Evolutionary conservation across 2,797 vertebrate species (phyloP).

Genomic region (Lagodon rhomboides): DNA sequence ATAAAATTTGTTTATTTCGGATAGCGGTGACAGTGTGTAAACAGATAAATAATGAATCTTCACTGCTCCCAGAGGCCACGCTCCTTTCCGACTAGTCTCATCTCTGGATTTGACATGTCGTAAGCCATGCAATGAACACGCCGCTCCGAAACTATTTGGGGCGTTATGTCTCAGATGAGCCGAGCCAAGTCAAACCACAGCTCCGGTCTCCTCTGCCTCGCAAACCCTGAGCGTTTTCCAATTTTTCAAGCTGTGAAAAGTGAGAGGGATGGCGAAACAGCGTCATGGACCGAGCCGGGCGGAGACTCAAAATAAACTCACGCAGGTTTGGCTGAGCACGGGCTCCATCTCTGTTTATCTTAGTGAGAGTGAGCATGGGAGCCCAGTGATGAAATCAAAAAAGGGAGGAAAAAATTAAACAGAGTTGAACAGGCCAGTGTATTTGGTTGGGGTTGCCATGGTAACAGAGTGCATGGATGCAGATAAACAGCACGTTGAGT

Average conservation of each 20-base stretch:
- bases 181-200: constrained; percentile 77
- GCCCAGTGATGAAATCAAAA: constrained; percentile 83
- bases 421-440: constrained; percentile 80
- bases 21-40: constrained; percentile 72
- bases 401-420: constrained; percentile 81
- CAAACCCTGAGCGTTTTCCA: constrained; percentile 77
- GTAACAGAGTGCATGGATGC: constrained; percentile 82
- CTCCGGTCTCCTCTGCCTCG: constrained; percentile 71
- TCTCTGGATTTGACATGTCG: constrained; percentile 71
- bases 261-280: constrained; percentile 80
- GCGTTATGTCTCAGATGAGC: constrained; percentile 77
- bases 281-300: constrained; percentile 83
- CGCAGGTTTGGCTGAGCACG: constrained; percentile 74
- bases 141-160: constrained; percentile 78
- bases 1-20: constrained; percentile 66
- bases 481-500: constrained; percentile 85
- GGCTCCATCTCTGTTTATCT: constrained; percentile 83
- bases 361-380: constrained; percentile 82
- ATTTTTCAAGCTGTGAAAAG: constrained; percentile 82
- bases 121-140: constrained; percentile 69
- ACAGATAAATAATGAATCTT: constrained; percentile 80
- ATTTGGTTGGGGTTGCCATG: constrained; percentile 82
- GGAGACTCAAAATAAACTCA: constrained; percentile 84
- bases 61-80: constrained; percentile 63
- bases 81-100: constrained; percentile 60